Evolutionary conservation across 2,797 vertebrate genomes (phyloP).

Genomic region (Sus cebifrons): DNA sequence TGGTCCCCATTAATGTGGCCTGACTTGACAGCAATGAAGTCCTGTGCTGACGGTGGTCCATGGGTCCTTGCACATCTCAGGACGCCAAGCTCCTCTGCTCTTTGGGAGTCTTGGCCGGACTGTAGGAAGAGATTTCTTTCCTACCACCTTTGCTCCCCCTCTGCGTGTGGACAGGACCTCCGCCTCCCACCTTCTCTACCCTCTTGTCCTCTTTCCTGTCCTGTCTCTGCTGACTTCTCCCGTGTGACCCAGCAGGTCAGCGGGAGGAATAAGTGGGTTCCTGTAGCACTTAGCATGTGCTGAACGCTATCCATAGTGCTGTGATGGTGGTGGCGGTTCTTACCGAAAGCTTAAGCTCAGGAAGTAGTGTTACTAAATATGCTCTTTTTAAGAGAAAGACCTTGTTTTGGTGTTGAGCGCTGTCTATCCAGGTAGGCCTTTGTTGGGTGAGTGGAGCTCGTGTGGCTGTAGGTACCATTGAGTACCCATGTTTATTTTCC

Average conservation of each 20-base stretch:
- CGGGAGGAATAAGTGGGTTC: neutral
- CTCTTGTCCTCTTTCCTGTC: neutral
- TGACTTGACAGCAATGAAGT: too few relatives aligned
- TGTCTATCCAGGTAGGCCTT: neutral
- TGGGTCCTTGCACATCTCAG: neutral
- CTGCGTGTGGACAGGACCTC: accelerated
- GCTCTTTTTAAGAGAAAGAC: neutral
- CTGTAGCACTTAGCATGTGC: neutral
- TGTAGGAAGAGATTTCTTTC: neutral
- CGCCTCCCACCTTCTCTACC: neutral
- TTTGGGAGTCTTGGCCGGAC: neutral
- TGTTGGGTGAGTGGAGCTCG: neutral
- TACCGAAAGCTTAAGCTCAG: neutral
- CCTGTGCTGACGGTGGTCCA: accelerated
- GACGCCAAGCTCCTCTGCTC: neutral
- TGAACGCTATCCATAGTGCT: neutral
- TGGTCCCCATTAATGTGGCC: accelerated
- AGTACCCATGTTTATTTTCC: neutral
- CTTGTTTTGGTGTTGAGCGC: neutral
- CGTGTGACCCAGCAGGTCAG: neutral
- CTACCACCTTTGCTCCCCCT: neutral
- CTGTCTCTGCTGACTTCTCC: neutral
- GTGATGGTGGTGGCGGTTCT: neutral
- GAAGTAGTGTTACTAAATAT: neutral
- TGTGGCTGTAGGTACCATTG: accelerated